Evolutionary conservation across 2,113 vertebrate species (phyloP), one percentile per base, ranked within the genome.

Genomic region (Hassar affinis): DNA sequence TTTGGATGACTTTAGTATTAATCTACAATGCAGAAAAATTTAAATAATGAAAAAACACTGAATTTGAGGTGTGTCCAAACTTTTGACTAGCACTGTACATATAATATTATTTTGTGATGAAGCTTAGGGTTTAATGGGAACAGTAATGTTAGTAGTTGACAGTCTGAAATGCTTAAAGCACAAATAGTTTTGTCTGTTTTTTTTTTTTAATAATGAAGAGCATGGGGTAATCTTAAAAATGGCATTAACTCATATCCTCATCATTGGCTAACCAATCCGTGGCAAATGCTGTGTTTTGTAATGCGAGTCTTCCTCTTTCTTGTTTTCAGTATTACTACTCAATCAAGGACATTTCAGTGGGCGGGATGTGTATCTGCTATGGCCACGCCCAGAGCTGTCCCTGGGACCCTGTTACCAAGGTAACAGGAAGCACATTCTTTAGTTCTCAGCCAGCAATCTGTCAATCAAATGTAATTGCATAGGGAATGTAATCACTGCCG

Each of bases 321-420:
- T 89, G 89, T 86, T 47, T 78, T 25, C 88, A 99, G 98, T 99
- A 98, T 88, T 99, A 95, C 88, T 99, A 99, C 86, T 98, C 97
- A 85, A 92, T 98, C 91, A 99, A 99, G 89, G 97, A 99, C 85
- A 93, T 99, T 77, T 99, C 98, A 8, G 91, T 99, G 75, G 98
- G 98, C 5, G 97, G 98, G 27, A 98, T 98, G 97, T 99, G 98
- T 30, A 98, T 99, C 92, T 99, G 97, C 86, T 95, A 96, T 0
- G 97, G 98, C 49, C 97, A 99, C 12, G 98, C 98, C 79, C 93
- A 96, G 85, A 98, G 95, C 90, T 99, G 98, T 86, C 97, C 97
- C 0, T 93, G 94, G 93, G 96, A 98, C 93, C 93, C 93, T 62
- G 88, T 92, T 61, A 93, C 92, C 74, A 95, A 96, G 95, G 96